Evolutionary conservation across 2,888 invertebrate species (phyloP), one percentile per base, ranked within the genome.

Genomic region (Yponomeuta sedellus): DNA sequence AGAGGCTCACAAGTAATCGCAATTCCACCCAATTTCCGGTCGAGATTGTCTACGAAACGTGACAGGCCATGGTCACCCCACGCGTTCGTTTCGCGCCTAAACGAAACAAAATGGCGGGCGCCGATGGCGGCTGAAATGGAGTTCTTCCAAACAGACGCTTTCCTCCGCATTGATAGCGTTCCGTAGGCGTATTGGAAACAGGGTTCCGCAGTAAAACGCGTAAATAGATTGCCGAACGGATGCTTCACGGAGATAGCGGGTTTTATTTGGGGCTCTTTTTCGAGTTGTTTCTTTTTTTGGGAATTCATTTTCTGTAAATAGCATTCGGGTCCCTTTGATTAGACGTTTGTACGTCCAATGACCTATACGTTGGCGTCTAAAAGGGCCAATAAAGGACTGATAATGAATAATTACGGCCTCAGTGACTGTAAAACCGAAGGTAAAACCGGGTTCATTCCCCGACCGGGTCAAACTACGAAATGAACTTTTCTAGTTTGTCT

Each of bases 201-300:
- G 20, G 25, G 59, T 59, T 22, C 59, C 59, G 59, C 25, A 59
- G 16, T 59, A 59, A 25, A 59, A 22, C 20, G 59, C 59, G 22
- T 19, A 22, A 59, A 59, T 59, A 59, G 59, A 59, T 59, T 59
- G 59, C 59, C 25, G 11, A 4, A 22, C 44, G 59, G 59, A 25
- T 59, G 25, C 20, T 20, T 10, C 12, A 22, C 19, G 20, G 20
- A 59, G 59, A 59, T 59, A 59, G 12, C 59, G 4, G 59, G 20
- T 11, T 59, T 58, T 58, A 20, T 58, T 22, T 58, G 11, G 10
- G 20, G 11, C 25, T 10, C 11, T 22, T 59, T 59, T 25, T 59
- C 44, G 44, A 16, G 12, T 52, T 6, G 44, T 16, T 0, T 16
- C 16, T 16, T 52, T 52, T 44, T 52, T 52, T 16, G 44, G 44